phyloP scores from a whole-genome alignment of 2,797 vertebrate species.

The Clarias fuscus region DNA sequence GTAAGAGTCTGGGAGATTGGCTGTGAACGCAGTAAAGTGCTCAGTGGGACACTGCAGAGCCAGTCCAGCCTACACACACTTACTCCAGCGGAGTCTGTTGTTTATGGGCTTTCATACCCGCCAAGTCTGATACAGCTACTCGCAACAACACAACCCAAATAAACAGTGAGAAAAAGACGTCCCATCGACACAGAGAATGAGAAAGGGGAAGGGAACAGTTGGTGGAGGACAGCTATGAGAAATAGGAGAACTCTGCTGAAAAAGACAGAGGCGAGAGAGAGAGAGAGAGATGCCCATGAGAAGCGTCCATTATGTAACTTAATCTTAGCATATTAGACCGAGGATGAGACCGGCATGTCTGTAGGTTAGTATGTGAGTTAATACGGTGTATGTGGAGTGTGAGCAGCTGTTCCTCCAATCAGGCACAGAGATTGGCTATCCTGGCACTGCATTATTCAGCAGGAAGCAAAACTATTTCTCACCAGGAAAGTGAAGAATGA shows the following conservation, averaged over 20 bases:
- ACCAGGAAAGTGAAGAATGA: conserved; percentile 32
- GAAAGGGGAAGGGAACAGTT: conserved; percentile 56
- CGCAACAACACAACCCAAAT: conserved; percentile 35
- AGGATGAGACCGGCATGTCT: conserved; percentile 63
- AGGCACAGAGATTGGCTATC: conserved; percentile 41
- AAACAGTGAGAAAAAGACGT: conserved; percentile 30
- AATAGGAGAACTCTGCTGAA: conserved; percentile 49
- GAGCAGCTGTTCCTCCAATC: conserved; percentile 71
- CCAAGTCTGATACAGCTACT: conserved; percentile 26
- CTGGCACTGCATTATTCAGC: conserved; percentile 67
- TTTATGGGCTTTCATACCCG: conserved; percentile 41
- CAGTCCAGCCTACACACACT: conserved; percentile 36
- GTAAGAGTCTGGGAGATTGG: conserved; percentile 10
- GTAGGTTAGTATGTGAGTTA: conserved; percentile 54
- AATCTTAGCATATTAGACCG: conserved; percentile 65
- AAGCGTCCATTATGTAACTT: conserved; percentile 68
- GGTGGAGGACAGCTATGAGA: conserved; percentile 38
- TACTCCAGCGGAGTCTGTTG: conserved; percentile 37
- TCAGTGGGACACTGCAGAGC: conserved; percentile 21
- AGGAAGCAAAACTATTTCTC: conserved; percentile 52
- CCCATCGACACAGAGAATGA: conserved; percentile 29
- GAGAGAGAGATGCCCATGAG: conserved; percentile 54
- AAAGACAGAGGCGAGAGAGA: conserved; percentile 32
- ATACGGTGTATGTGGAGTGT: conserved; percentile 41
- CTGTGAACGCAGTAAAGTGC: conserved; percentile 31